Conservation (phyloP, 1,140 invertebrate genomes). For the Megathymus violae region DNA sequence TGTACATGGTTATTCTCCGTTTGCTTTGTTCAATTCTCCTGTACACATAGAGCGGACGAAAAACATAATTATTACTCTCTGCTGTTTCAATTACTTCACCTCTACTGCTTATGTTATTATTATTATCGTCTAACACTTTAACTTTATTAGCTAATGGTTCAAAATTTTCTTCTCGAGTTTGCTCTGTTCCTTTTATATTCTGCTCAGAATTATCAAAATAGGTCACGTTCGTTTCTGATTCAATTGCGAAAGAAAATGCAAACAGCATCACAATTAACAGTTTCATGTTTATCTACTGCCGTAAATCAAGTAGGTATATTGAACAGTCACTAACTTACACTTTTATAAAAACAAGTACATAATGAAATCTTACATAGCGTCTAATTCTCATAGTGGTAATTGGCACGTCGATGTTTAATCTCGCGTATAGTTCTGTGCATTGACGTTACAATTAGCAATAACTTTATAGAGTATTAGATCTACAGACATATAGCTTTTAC, state of each 20-base stretch:
- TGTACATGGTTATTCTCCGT: slow-evolving; percentile 70
- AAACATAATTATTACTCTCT: slow-evolving; percentile 59
- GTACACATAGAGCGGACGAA: slow-evolving; percentile 65
- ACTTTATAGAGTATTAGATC: too few species aligned
- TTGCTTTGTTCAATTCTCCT: slow-evolving; percentile 69
- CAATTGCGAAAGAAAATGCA: neutral
- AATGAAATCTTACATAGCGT: neutral
- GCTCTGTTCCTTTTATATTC: neutral
- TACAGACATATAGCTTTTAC: too few species aligned
- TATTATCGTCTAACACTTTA: slow-evolving; percentile 1
- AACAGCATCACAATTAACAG: neutral
- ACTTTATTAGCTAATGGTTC: slow-evolving; percentile 10
- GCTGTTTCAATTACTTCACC: slow-evolving; percentile 46
- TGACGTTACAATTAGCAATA: neutral
- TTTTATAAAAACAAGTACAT: neutral
- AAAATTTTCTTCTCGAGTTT: neutral
- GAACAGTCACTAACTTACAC: neutral
- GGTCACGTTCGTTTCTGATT: neutral
- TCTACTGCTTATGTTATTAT: neutral
- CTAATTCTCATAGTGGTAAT: neutral
- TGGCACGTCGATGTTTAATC: neutral
- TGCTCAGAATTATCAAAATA: neutral
- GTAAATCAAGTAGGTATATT: neutral
- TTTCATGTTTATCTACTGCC: slow-evolving; percentile 1
- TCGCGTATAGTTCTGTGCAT: too few species aligned